Conservation (phyloP, 2,888 invertebrate genomes). For the Ichneumoninae sp. region DNA sequence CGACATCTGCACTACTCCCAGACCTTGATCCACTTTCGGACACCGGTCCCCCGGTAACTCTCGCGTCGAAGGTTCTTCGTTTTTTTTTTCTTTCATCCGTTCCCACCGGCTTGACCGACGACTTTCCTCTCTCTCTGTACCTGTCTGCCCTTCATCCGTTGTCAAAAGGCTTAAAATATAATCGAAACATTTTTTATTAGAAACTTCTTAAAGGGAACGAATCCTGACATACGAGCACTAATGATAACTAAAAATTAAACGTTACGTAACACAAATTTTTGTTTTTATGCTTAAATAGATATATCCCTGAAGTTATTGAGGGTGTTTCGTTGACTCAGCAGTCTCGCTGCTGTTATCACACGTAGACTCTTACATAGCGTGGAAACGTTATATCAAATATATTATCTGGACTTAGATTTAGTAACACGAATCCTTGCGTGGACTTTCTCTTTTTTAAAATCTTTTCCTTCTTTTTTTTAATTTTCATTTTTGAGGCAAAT, state of each 20-base stretch:
- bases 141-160: neutral
- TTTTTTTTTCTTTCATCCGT: conserved; percentile 8
- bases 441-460: conserved; percentile 9
- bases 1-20: conserved; percentile 65
- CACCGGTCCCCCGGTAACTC: conserved; percentile 49
- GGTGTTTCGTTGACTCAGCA: conserved; percentile 2
- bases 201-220: conserved; percentile 14
- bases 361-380: conserved; percentile 28
- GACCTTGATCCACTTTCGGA: conserved; percentile 69
- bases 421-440: conserved; percentile 23
- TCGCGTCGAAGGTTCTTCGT: conserved; percentile 45
- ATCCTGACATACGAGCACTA: neutral
- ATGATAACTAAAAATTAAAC: neutral
- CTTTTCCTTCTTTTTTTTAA: neutral
- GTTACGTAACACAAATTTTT: neutral
- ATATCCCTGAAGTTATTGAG: conserved; percentile 11
- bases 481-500: conserved; percentile 13
- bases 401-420: conserved; percentile 48
- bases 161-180: neutral
- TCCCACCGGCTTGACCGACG: conserved; percentile 6
- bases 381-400: conserved; percentile 47
- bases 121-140: conserved; percentile 10
- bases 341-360: conserved; percentile 3
- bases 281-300: neutral
- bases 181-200: conserved; percentile 27